Conservation (phyloP, 2,113 vertebrate genomes). For the Cyanistes caeruleus region DNA sequence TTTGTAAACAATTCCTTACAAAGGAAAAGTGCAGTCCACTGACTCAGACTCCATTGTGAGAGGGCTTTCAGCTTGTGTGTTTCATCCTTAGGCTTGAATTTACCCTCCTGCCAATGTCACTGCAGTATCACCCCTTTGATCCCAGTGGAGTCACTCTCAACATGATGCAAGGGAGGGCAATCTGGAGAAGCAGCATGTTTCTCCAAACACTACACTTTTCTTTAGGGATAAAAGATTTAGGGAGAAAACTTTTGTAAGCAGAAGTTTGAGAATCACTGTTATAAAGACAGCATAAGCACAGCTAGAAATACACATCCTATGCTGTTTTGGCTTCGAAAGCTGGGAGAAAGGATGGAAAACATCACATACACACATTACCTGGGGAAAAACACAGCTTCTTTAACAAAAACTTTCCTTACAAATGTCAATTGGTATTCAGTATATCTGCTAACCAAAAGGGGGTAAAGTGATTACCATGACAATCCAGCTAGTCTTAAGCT, state of each 20-base stretch:
- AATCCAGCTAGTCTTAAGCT: not conserved
- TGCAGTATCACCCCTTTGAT: not conserved
- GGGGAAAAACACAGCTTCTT: not conserved
- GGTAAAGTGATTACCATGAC: not conserved
- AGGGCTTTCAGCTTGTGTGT: not conserved
- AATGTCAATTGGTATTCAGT: not conserved
- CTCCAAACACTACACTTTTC: not conserved
- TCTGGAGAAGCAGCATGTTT: not conserved
- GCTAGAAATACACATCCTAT: not conserved
- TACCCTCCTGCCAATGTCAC: not conserved
- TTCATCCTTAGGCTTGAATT: not conserved
- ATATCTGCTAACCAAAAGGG: not conserved
- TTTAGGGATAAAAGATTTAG: not conserved
- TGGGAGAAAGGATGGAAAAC: not conserved
- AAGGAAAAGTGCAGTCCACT: not conserved
- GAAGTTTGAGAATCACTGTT: not conserved
- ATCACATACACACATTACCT: not conserved
- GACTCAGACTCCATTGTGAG: not conserved
- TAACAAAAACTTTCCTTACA: not conserved
- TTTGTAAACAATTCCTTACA: not conserved
- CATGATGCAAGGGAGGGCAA: not conserved
- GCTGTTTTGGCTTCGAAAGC: not conserved
- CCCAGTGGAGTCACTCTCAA: not conserved
- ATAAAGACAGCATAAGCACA: not conserved
- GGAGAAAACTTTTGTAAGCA: not conserved